Evolutionary conservation across 2,888 invertebrate species (phyloP).

Genomic region (Ligdia adustata): DNA sequence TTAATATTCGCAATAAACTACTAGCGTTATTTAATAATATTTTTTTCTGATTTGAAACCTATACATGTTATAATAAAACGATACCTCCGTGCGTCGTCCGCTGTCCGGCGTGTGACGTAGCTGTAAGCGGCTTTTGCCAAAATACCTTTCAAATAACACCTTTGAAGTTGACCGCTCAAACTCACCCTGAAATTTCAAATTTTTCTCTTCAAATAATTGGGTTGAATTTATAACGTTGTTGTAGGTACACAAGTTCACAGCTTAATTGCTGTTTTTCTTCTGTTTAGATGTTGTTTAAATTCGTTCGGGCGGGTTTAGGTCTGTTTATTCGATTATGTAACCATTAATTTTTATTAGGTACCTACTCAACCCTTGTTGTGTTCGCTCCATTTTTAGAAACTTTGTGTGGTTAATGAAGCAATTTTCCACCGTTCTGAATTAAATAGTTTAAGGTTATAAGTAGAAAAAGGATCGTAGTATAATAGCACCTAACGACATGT

Average conservation of each 20-base stretch:
- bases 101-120: no score
- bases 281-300: slow-evolving; percentile 15
- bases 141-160: slow-evolving; percentile 35
- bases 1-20: no score
- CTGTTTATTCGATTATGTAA: slow-evolving; percentile 16
- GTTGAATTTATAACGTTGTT: slow-evolving; percentile 12
- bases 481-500: no score
- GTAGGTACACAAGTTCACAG: slow-evolving; percentile 10
- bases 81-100: no score
- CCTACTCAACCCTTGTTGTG: slow-evolving; percentile 5
- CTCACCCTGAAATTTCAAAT: slow-evolving; percentile 20
- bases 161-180: slow-evolving; percentile 36
- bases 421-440: not conserved
- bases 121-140: slow-evolving; percentile 42
- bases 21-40: no score
- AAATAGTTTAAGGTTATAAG: no score
- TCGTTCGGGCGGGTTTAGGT: slow-evolving; percentile 11
- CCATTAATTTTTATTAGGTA: slow-evolving; percentile 11
- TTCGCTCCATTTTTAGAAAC: not conserved
- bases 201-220: slow-evolving; percentile 19
- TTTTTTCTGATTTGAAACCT: no score
- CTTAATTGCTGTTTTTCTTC: slow-evolving; percentile 20
- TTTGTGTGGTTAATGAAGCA: slow-evolving; percentile 7
- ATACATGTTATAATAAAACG: no score
- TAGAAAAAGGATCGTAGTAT: no score